These are phyloP conservation scores for Eulemur mongoz DNA, from an alignment of 2,797 vertebrate species.

Conservation along the genomic window DNA sequence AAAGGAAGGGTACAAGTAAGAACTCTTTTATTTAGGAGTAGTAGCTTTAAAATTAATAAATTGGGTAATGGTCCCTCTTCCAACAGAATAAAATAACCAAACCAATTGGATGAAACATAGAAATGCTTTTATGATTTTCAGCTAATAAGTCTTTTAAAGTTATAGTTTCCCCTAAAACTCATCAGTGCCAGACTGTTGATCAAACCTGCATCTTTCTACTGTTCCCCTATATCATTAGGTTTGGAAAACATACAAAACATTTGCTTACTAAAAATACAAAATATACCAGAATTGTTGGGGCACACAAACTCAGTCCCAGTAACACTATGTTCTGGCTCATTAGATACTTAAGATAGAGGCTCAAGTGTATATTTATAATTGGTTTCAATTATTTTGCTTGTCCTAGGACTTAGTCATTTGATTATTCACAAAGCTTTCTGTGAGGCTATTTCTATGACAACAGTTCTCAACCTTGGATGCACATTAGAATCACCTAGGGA, in stretches of 20 bases:
- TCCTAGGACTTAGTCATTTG: background rate
- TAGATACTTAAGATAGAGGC: background rate
- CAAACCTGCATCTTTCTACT: background rate
- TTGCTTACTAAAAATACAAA: constrained; percentile 14
- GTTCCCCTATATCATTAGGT: background rate
- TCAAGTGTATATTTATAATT: background rate
- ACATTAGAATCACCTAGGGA: background rate
- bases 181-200: background rate
- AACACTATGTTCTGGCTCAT: background rate
- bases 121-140: constrained; percentile 5
- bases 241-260: background rate
- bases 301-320: background rate
- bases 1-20: background rate
- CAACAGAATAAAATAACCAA: constrained; percentile 25
- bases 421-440: background rate
- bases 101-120: background rate
- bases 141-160: background rate
- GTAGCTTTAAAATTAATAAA: constrained; percentile 63
- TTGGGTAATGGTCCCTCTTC: background rate
- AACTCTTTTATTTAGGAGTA: constrained; percentile 44
- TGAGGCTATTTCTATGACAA: background rate
- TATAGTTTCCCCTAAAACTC: background rate
- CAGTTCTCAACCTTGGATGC: background rate
- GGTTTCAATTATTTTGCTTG: background rate
- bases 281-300: background rate